Evolutionary conservation across 2,888 invertebrate species (phyloP).

Genomic region (Hyposoter dolosus): DNA sequence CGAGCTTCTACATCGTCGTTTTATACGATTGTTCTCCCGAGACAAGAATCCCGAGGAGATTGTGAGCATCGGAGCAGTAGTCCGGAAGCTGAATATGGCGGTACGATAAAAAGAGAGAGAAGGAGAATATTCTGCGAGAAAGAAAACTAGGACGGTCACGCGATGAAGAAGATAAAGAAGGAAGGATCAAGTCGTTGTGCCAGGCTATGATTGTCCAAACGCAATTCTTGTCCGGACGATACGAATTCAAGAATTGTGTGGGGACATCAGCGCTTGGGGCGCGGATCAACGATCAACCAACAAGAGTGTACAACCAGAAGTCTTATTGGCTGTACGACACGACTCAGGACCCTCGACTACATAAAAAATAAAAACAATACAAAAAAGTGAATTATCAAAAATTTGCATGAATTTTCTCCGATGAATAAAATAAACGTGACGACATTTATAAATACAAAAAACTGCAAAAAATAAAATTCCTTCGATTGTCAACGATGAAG

Average conservation of each 20-base stretch:
- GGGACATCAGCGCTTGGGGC: conserved; percentile 85
- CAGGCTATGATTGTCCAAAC: conserved; percentile 85
- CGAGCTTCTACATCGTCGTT: background rate
- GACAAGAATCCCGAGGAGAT: conserved; percentile 31
- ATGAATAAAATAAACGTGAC: background rate
- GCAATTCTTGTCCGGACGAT: conserved; percentile 84
- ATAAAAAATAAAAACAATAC: background rate
- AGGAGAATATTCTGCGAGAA: conserved; percentile 17
- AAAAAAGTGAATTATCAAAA: background rate
- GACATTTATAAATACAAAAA: background rate
- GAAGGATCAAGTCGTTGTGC: conserved; percentile 75
- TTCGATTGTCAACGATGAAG: too few species aligned
- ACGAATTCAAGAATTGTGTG: conserved; percentile 84
- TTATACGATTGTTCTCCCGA: conserved; percentile 11
- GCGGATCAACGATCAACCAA: conserved; percentile 73
- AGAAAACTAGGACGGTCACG: conserved; percentile 15
- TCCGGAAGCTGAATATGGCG: conserved; percentile 23
- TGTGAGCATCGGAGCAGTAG: conserved; percentile 13
- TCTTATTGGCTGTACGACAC: background rate
- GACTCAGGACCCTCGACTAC: background rate
- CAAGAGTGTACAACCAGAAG: conserved; percentile 1
- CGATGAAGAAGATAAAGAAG: conserved; percentile 31
- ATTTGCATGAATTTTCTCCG: background rate
- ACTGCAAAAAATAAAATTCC: too few species aligned
- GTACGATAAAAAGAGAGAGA: conserved; percentile 37